Evolutionary conservation across 2,888 invertebrate species (phyloP), one percentile per base, ranked within the genome.

Genomic region (Tipula helvola): DNA sequence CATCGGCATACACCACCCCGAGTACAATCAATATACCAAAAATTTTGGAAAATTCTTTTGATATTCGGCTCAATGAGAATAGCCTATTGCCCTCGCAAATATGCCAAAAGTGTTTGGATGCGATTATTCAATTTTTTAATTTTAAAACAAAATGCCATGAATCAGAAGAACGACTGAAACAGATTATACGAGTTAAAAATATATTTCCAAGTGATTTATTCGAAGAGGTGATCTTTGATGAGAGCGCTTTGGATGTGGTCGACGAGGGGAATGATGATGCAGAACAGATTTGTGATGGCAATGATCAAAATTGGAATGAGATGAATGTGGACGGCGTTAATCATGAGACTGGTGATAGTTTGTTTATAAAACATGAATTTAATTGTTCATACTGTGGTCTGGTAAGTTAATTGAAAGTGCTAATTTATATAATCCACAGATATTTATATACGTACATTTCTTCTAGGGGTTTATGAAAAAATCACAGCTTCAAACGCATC

Each of bases 131-230:
- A 12, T 85, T 85, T 18, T 28, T 85, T 16, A 85, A 85, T 85
- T 85, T 42, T 42, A 85, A 85, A 85, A 42, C 16, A 85, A 85
- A 85, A 12, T 85, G 85, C 18, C 85, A 85, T 5, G 85, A 85
- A 42, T 85, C 85, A 5, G 41, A 85, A 18, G 42, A 42, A 18
- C 18, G 5, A 10, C 18, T 85, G 4, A 42, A 28, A 85, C 12
- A 85, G 18, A 42, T 85, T 18, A 42, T 42, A 2, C 39, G 42
- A 12, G 12, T 42, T 3, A 42, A 85, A 85, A 42, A 85, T 42
- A 42, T 44, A 5, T 42, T 42, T 16, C 42, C 85, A 85, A 85
- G 42, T 85, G 85, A 85, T 42, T 42, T 85, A 10, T 85, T 85
- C 12, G 85, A 85, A 85, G 85, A 85, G 18, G 42, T 85, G 7